These are phyloP conservation scores for Notamacropus eugenii DNA, from an alignment of 2,797 vertebrate genomes.

Conservation along the genomic window DNA sequence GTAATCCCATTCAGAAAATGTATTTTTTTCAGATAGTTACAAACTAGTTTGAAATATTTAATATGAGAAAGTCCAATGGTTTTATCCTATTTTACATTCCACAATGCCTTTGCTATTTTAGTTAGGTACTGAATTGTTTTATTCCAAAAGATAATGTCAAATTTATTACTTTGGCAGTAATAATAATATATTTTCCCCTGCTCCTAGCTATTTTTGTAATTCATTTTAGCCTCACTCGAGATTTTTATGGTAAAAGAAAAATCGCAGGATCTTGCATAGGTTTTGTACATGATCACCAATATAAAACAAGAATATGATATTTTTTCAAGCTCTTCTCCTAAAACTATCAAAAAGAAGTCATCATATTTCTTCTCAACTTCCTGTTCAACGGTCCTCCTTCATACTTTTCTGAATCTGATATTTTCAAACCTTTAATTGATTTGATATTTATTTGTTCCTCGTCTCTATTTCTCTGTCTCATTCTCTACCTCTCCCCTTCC, in stretches of 20 bases:
- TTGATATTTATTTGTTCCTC: background rate
- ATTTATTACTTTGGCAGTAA: background rate
- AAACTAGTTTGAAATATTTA: constrained; percentile 40
- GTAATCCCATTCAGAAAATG: background rate
- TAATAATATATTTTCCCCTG: background rate
- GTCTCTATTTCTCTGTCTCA: background rate
- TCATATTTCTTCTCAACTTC: background rate
- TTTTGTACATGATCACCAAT: background rate
- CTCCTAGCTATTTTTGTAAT: background rate
- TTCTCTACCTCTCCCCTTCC: background rate
- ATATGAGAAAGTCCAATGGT: background rate
- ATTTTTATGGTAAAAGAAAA: background rate
- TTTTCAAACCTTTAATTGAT: background rate
- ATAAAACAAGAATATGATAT: background rate
- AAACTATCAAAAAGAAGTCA: background rate
- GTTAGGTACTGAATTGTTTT: background rate
- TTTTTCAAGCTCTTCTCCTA: background rate
- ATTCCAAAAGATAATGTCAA: constrained; percentile 8
- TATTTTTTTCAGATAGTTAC: background rate
- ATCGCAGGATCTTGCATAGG: background rate
- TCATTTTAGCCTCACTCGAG: background rate
- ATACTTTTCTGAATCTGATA: constrained; percentile 18
- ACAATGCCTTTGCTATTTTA: constrained; percentile 13
- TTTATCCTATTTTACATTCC: constrained; percentile 4
- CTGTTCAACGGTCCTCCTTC: fast-evolving